phyloP scores from a whole-genome alignment of 2,113 vertebrate species.

The Leuciscus idus region DNA sequence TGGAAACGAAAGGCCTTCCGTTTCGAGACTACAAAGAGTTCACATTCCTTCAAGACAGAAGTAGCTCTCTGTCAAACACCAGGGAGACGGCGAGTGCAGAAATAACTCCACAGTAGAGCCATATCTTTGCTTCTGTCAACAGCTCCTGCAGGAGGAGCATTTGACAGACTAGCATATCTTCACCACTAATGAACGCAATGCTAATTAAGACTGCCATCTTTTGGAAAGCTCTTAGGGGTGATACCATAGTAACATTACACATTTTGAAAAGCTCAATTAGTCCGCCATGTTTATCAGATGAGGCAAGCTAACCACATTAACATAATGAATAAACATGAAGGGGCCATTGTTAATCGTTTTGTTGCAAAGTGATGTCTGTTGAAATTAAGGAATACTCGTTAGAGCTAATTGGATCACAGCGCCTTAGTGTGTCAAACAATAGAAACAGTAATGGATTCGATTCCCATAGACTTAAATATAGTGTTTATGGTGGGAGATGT shows the following conservation, averaged over 20 bases:
- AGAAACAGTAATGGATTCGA: conserved; percentile 21
- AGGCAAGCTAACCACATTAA: conserved; percentile 47
- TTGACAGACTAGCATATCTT: conserved; percentile 38
- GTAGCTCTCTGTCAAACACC: neutral
- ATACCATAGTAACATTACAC: conserved; percentile 52
- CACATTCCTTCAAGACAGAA: neutral
- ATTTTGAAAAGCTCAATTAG: conserved; percentile 54
- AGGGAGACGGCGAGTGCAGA: neutral
- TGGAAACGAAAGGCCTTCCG: neutral
- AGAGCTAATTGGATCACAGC: conserved; percentile 53
- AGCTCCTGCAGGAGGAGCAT: conserved; percentile 8
- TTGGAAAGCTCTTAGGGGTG: conserved; percentile 41
- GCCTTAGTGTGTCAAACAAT: conserved; percentile 43
- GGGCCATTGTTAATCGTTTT: conserved; percentile 23
- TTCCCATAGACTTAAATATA: neutral
- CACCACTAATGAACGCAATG: conserved; percentile 19
- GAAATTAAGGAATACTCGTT: conserved; percentile 51
- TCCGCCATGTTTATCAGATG: conserved; percentile 52
- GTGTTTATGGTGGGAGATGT: neutral
- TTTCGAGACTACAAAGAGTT: neutral
- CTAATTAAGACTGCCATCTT: conserved; percentile 51
- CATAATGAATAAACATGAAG: conserved; percentile 60
- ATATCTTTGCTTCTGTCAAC: neutral
- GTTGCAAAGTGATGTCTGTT: conserved; percentile 45
- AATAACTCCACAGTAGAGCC: conserved; percentile 18